Evolutionary conservation across 1,140 invertebrate genomes (phyloP).

Genomic region (Drosophila ohnishii): DNA sequence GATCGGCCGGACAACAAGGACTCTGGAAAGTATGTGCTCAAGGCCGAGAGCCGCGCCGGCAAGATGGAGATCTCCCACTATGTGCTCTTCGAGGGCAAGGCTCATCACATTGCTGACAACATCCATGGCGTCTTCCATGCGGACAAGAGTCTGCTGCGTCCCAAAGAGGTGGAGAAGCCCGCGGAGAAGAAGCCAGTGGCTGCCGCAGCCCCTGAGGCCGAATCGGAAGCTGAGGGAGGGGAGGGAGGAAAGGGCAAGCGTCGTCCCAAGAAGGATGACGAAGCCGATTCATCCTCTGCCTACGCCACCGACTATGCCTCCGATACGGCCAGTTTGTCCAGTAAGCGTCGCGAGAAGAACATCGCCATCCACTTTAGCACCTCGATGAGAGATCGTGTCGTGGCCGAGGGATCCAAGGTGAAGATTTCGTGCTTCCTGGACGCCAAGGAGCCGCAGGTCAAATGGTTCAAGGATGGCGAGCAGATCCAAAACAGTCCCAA

Average conservation of each 20-base stretch:
- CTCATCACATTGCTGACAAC: slow-evolving; percentile 77
- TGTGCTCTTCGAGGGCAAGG: slow-evolving; percentile 75
- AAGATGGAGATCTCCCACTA: slow-evolving; percentile 77
- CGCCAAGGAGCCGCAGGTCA: slow-evolving; percentile 88
- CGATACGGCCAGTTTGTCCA: slow-evolving; percentile 70
- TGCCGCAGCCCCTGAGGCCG: slow-evolving; percentile 25
- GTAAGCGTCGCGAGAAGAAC: slow-evolving; percentile 76
- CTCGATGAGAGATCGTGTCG: slow-evolving; percentile 88
- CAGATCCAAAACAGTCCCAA: slow-evolving; percentile 82
- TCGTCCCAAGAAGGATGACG: slow-evolving; percentile 61
- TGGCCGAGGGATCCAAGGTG: slow-evolving; percentile 89
- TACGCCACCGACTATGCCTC: slow-evolving; percentile 69
- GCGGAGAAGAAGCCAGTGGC: slow-evolving; percentile 20
- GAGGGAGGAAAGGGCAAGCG: slow-evolving; percentile 61
- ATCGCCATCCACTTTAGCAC: slow-evolving; percentile 80
- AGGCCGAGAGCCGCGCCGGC: slow-evolving; percentile 76
- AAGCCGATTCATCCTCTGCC: slow-evolving; percentile 60
- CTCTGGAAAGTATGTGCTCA: slow-evolving; percentile 77
- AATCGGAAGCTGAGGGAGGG: slow-evolving; percentile 54
- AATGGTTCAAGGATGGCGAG: slow-evolving; percentile 90
- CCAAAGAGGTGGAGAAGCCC: slow-evolving; percentile 72
- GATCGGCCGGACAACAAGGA: slow-evolving; percentile 74
- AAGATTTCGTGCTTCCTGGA: slow-evolving; percentile 94
- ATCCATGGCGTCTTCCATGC: slow-evolving; percentile 82
- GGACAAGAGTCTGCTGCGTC: slow-evolving; percentile 72